phyloP scores from a whole-genome alignment of 2,113 vertebrate genomes.

The Chascanopsetta lugubris region DNA sequence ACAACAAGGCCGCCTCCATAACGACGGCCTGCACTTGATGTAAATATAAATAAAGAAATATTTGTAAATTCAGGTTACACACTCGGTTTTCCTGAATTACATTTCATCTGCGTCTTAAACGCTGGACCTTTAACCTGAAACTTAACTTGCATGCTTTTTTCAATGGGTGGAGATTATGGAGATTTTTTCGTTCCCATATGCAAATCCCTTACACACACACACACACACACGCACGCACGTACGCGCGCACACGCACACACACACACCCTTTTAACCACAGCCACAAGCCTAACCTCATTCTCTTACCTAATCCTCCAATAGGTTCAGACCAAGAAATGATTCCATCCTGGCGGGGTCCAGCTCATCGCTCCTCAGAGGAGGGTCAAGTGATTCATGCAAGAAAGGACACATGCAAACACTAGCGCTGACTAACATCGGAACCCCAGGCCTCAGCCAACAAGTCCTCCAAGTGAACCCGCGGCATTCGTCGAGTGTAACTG shows the following conservation, averaged over 20 bases:
- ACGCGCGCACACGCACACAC: background rate
- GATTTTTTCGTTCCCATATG: background rate
- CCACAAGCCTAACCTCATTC: background rate
- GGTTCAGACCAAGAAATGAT: background rate
- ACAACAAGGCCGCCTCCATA: no score
- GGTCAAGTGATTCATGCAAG: conserved; percentile 2
- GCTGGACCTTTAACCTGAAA: background rate
- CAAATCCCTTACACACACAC: background rate
- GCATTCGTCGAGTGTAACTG: background rate
- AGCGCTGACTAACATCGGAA: background rate
- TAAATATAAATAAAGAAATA: no score
- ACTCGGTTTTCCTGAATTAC: no score
- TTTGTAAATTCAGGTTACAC: no score
- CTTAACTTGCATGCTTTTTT: background rate
- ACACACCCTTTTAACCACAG: conserved; percentile 1
- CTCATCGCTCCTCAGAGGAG: background rate
- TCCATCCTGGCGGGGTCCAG: conserved; percentile 17
- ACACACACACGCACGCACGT: no score
- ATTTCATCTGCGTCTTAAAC: background rate
- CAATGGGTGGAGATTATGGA: background rate
- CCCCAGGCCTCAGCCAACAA: background rate
- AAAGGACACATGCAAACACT: background rate
- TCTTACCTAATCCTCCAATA: background rate
- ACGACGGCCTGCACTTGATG: no score
- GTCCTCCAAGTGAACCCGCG: background rate